Conservation (phyloP, 1,140 invertebrate genomes). For the Marisa cornuarietis region DNA sequence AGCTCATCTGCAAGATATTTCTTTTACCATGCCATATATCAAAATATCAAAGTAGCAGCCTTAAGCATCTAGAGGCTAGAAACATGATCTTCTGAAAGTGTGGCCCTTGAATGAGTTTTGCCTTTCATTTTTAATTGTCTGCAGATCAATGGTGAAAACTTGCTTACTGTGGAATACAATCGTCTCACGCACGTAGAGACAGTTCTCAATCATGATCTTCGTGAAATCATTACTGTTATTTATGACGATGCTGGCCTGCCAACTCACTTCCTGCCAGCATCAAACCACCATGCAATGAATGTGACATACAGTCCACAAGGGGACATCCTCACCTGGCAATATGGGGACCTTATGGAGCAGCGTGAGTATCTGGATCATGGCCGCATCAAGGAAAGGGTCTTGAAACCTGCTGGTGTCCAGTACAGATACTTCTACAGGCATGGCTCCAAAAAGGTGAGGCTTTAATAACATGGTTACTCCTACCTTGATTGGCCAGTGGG, state of each 20-base stretch:
- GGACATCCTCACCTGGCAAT: constrained; percentile 89
- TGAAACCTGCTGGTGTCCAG: constrained; percentile 76
- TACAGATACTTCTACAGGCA: constrained; percentile 74
- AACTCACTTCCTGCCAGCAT: constrained; percentile 71
- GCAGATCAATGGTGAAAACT: constrained; percentile 79
- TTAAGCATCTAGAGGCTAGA: too few relatives aligned
- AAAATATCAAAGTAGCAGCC: too few relatives aligned
- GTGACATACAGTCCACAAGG: constrained; percentile 82
- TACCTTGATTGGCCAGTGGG: too few relatives aligned
- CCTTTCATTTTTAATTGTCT: constrained; percentile 10
- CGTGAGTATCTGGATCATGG: constrained; percentile 89
- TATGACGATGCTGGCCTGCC: constrained; percentile 89
- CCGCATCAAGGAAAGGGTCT: constrained; percentile 82
- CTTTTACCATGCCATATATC: too few relatives aligned
- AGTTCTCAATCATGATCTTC: constrained; percentile 84
- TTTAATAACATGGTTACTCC: too few relatives aligned
- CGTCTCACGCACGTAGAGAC: constrained; percentile 87
- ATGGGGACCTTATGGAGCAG: constrained; percentile 85
- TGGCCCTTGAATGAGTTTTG: neutral
- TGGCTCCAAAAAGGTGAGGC: constrained; percentile 51
- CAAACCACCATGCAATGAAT: constrained; percentile 78
- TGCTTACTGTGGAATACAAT: constrained; percentile 90
- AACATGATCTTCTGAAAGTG: neutral
- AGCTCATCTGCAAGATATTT: too few relatives aligned
- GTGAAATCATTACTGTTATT: constrained; percentile 83